phyloP scores from a whole-genome alignment of 2,113 vertebrate species.

The Columbina picui region DNA sequence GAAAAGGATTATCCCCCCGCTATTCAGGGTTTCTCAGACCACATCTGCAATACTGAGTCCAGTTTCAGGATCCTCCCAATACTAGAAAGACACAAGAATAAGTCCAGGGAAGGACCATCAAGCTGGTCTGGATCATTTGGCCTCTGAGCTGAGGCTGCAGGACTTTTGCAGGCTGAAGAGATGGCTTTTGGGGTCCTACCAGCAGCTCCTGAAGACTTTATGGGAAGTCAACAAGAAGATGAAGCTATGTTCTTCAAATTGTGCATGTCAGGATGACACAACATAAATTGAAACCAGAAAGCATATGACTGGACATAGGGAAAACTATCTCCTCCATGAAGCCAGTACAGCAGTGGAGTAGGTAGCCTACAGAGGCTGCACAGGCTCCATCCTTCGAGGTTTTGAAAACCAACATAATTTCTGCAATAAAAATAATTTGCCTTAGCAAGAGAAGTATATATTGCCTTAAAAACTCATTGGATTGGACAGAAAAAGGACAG shows the following conservation, averaged over 20 bases:
- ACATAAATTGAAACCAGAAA: not conserved
- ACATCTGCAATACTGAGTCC: not conserved
- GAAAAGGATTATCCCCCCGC: not conserved
- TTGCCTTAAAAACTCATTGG: not conserved
- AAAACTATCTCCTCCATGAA: not conserved
- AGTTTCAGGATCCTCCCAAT: not conserved
- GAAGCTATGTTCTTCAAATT: not conserved
- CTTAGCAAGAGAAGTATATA: not conserved
- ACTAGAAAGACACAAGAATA: not conserved
- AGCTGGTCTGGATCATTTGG: not conserved
- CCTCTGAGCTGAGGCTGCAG: not conserved
- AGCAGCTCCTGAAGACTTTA: not conserved
- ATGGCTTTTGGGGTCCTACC: not conserved
- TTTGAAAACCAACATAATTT: not conserved
- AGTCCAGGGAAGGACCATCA: not conserved
- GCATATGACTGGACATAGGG: not conserved
- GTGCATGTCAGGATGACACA: not conserved
- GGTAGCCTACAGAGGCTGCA: accelerated
- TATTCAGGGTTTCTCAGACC: not conserved
- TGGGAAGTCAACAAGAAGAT: not conserved
- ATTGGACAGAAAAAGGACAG: not conserved
- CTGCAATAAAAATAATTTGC: not conserved
- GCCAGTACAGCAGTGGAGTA: not conserved
- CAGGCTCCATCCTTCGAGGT: not conserved
- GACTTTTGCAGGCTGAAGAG: not conserved